phyloP scores from a whole-genome alignment of 1,140 invertebrate genomes.

The Sinella curviseta region DNA sequence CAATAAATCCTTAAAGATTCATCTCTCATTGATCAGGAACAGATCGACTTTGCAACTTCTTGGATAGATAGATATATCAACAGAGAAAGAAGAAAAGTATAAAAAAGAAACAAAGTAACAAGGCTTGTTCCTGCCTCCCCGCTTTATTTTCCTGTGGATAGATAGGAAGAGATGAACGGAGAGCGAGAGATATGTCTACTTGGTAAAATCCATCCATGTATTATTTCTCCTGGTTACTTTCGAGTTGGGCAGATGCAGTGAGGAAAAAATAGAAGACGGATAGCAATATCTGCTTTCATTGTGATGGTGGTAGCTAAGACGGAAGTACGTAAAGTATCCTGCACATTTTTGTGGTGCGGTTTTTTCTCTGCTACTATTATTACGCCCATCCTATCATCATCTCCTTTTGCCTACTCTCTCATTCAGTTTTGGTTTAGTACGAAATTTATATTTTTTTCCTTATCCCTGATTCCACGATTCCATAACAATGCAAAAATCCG shows the following conservation, averaged over 20 bases:
- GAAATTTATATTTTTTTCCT: no score
- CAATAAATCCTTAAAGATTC: conserved; percentile 26
- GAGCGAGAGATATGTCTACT: no score
- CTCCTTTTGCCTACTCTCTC: no score
- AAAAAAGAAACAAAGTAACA: neutral
- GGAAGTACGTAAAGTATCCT: neutral
- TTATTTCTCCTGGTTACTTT: neutral
- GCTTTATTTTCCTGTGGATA: neutral
- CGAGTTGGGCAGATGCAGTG: neutral
- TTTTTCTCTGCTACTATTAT: no score
- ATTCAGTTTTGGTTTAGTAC: no score
- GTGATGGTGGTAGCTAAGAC: neutral
- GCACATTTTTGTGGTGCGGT: neutral
- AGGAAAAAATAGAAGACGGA: neutral
- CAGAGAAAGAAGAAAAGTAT: neutral
- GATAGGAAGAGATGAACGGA: no score
- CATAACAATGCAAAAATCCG: conserved; percentile 1
- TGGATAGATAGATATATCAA: neutral
- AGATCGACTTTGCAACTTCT: conserved; percentile 11
- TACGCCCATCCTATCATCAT: no score
- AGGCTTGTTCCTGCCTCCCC: neutral
- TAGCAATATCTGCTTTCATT: neutral
- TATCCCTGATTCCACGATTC: neutral
- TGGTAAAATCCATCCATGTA: no score
- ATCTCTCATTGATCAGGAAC: conserved; percentile 14